Conservation (phyloP, 2,113 vertebrate genomes). For the Circaetus gallicus region DNA sequence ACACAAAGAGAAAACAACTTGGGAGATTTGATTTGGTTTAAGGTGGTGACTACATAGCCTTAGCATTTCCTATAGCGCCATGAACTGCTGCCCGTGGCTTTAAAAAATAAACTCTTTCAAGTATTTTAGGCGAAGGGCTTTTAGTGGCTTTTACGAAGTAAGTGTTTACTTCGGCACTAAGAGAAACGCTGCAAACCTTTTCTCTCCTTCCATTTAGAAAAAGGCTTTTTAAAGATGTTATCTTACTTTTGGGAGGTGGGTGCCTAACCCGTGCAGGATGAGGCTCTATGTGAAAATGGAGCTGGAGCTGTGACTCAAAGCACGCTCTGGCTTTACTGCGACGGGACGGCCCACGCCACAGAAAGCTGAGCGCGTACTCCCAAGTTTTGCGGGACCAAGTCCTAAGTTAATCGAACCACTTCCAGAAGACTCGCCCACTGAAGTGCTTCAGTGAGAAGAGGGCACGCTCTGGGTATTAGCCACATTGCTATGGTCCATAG, state of each 20-base stretch:
- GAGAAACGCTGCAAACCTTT: neutral
- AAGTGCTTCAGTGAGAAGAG: neutral
- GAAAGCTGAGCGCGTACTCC: neutral
- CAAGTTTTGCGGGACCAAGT: neutral
- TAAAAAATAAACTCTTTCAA: neutral
- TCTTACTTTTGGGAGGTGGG: neutral
- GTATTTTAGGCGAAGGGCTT: neutral
- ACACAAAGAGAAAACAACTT: neutral
- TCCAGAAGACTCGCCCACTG: neutral
- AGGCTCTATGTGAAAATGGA: neutral
- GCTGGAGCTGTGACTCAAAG: neutral
- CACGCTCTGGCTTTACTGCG: accelerated
- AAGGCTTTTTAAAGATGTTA: neutral
- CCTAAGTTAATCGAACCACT: accelerated
- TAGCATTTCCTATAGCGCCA: neutral
- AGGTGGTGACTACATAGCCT: neutral
- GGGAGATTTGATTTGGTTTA: neutral
- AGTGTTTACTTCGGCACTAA: neutral
- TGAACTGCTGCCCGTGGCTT: neutral
- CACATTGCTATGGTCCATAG: accelerated
- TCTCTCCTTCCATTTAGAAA: neutral
- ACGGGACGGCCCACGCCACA: accelerated
- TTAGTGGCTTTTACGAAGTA: neutral
- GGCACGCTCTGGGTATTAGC: too few relatives aligned
- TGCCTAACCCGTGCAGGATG: neutral